Base-by-base conservation (phyloP, 2,797 vertebrate genomes). In the Macrochelys suwanniensis region DNA sequence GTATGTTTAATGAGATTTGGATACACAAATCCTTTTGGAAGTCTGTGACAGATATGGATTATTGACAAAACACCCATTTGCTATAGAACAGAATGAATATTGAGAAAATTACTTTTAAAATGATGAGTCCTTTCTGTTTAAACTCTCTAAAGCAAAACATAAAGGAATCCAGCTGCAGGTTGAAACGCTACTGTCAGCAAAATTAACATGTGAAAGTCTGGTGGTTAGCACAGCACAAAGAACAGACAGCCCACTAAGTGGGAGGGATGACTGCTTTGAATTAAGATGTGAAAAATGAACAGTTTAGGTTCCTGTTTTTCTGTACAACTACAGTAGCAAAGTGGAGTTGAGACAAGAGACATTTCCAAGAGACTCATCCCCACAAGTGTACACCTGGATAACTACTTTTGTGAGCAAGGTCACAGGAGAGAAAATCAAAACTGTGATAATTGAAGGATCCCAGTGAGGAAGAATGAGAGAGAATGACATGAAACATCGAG, bases 361-460 rank as follows among this genome's bases (percentile, higher is more conserved):
- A 92, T 82, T 94, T 97, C 91, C 4, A 0, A 94, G 77, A 94
- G 87, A 94, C 94, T 89, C 33, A 53, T 96, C 87, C 90, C 94
- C 96, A 96, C 90, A 80, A 80, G 96, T 83, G 91, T 95, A 94
- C 93, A 92, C 88, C 92, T 94, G 84, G 7, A 51, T 65, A 77
- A 94, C 71, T 97, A 96, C 96, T 97, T 96, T 95, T 94, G 91
- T 50, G 92, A 92, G 61, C 6, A 65, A 94, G 89, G 87, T 94
- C 96, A 93, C 0, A 0, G 80, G 94, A 96, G 77, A 47, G 80
- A 84, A 85, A 15, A 87, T 84, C 65, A 94, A 68, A 89, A 96
- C 47, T n/a, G 88, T 89, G 80, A 94, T 88, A 81, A 95, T 25
- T 11, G 92, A 92, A 94, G 95, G 90, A 90, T 77, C 71, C 57